Base-by-base conservation (phyloP, 2,113 vertebrate species). In the Eonycteris spelaea region DNA sequence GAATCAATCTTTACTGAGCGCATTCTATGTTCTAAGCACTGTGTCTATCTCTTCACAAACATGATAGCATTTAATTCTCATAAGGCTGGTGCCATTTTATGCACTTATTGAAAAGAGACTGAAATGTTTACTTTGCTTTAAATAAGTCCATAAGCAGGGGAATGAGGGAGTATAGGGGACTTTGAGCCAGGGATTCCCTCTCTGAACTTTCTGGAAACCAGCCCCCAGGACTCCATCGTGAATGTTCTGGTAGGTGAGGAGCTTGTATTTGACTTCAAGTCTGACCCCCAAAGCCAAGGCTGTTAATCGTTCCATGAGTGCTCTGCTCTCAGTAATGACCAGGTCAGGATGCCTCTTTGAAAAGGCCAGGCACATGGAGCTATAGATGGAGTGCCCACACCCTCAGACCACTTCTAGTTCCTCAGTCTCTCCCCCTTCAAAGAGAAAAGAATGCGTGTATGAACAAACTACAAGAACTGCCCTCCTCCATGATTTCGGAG, bases 281-380 rank as follows among this genome's bases (percentile, higher is more conserved):
- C 79, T 92, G 94, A 82, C 59, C 73, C 73, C 40, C 61, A 21
- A 73, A 45, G 21, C 38, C 61, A 5, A 30, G 30, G 70, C 26
- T n/a, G 2, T 21, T 61, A n/a, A n/a, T 19, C 0, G 6, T 14
- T 38, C 78, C 35, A 28, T 1, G 1, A 30, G 35, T 15, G 5
- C 43, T 87, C 2, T 51, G 75, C n/a, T 84, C 63, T 74, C 51
- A 28, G 57, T 43, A 30, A 38, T 19, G 7, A 1, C 9, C 16
- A 2, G 21, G n/a, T 9, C 30, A 51, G 6, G 21, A 1, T 10
- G 33, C 28, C 43, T 33, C 79, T 40, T 12, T 5, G 70, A 61
- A 35, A 2, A 28, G 85, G 14, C 5, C 19, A 9, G 78, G 24
- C 38, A 24, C 28, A 2, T 1, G 30, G 65, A 15, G 19, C 70